Conservation (phyloP, 2,888 invertebrate species). For the Orthosia gracilis region DNA sequence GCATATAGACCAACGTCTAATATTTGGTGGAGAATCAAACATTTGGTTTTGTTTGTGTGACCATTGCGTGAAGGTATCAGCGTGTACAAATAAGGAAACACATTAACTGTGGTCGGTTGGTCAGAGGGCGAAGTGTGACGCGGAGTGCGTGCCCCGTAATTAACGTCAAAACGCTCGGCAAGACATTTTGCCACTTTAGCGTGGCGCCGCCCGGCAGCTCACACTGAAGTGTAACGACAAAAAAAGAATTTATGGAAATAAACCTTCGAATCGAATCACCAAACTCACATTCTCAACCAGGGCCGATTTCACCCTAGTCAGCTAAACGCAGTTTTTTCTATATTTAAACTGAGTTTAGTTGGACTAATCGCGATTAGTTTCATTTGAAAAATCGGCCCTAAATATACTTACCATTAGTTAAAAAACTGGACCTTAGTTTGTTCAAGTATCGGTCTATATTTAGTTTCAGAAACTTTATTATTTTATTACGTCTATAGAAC, state of each 20-base stretch:
- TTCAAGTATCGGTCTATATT: not conserved
- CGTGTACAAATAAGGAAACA: conserved; percentile 68
- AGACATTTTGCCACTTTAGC: conserved; percentile 56
- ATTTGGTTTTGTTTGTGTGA: conserved; percentile 39
- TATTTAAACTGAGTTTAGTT: no score
- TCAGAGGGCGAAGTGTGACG: conserved; percentile 56
- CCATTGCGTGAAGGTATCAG: conserved; percentile 65
- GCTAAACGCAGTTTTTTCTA: no score
- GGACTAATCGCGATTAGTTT: no score
- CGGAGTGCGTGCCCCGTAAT: conserved; percentile 59
- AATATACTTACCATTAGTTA: no score
- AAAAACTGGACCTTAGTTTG: no score
- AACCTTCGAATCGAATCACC: not conserved
- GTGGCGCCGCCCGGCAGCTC: conserved; percentile 34
- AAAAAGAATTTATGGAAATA: not conserved
- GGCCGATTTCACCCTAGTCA: no score
- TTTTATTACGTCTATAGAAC: conserved; percentile 3
- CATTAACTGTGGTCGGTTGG: conserved; percentile 61
- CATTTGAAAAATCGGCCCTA: no score
- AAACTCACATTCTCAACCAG: no score
- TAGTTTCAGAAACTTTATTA: not conserved
- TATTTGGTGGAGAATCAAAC: conserved; percentile 28
- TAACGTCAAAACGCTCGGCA: conserved; percentile 59
- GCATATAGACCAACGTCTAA: not conserved
- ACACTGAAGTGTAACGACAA: conserved; percentile 37